Evolutionary conservation across 2,888 invertebrate species (phyloP), one percentile per base, ranked within the genome.

Genomic region (Xestia xanthographa): DNA sequence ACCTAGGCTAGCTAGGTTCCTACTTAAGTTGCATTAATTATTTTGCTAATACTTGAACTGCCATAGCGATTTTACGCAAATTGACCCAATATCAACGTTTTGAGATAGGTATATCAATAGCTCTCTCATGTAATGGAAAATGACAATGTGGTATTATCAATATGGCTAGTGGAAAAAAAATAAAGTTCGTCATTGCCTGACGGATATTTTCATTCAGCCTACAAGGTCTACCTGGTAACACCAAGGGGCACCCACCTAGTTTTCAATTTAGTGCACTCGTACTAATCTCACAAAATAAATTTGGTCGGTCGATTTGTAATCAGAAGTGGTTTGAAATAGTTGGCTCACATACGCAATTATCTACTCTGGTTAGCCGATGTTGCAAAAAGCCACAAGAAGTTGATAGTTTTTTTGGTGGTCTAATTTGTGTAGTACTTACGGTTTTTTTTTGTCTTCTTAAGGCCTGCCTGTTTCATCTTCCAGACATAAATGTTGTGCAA

Each of bases 231-330:
- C 20, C 26, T 11, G 43, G 5, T 48, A 50, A 26, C 17, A 45
- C 66, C 14, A 38, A 45, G 43, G 41, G 20, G 14, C 9, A 58
- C 38, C 3, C 56, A n/a, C n/a, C 26, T 26, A 48, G 58, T 38
- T 45, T 72, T 72, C 9, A 45, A 26, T 45, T 26, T 45, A 72
- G 9, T 41, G 12, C 22, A 60, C 38, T 45, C 2, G 14, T 45
- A 34, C 34, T 0, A 45, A 17, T 45, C 48, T n/a, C 26, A 17
- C 20, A 6, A 79, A 29, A 72, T 56, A 71, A 63, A 72, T 41
- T 72, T 56, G 20, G 5, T 48, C 29, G 20, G 41, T 41, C 34
- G 9, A 56, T 63, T 77, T 71, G 62, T 48, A 53, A 76, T 60
- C n/a, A 34, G 48, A 73, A 29, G n/a, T 75, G 1, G 41, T 62